A percentile compares a stretch with the other conserved stretches of the same genome.
Conservation (phyloP, 1,140 invertebrate species). For the Akabosia matsudoensis region DNA sequence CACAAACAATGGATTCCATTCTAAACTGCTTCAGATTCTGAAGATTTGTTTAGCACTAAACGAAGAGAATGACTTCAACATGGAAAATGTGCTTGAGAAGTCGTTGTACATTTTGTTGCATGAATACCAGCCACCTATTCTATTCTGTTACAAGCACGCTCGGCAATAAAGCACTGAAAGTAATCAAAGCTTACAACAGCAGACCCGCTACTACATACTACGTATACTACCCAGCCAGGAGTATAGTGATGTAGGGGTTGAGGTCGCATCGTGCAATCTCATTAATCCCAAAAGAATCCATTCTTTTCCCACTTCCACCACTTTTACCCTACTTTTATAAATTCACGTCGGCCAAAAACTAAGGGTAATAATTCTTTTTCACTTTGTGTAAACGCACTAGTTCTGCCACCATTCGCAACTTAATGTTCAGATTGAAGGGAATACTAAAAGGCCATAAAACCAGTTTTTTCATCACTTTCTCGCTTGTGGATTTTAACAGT, state of each 20-base stretch:
- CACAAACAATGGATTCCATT: neutral
- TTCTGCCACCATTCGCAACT: too few relatives aligned
- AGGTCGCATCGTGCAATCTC: neutral
- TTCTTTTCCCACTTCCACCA: neutral
- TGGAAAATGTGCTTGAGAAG: neutral
- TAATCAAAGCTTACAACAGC: neutral
- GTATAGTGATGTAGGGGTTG: neutral
- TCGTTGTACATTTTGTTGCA: too few relatives aligned
- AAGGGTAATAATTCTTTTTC: neutral
- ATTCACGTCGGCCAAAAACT: neutral
- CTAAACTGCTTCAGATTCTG: neutral
- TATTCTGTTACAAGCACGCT: neutral
- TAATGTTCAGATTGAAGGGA: too few relatives aligned
- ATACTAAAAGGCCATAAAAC: too few relatives aligned
- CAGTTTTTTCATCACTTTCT: neutral
- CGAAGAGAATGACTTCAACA: neutral
- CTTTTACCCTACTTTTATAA: neutral
- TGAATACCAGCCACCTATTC: neutral
- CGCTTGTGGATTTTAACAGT: too few relatives aligned
- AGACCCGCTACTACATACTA: too few relatives aligned
- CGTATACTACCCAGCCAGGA: too few relatives aligned
- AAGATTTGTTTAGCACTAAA: neutral
- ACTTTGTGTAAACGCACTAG: neutral
- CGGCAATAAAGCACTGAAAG: neutral
- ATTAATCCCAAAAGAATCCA: conserved; percentile 5